These are phyloP conservation scores for Osmerus eperlanus DNA, from an alignment of 2,113 vertebrate species.

Conservation along the genomic window DNA sequence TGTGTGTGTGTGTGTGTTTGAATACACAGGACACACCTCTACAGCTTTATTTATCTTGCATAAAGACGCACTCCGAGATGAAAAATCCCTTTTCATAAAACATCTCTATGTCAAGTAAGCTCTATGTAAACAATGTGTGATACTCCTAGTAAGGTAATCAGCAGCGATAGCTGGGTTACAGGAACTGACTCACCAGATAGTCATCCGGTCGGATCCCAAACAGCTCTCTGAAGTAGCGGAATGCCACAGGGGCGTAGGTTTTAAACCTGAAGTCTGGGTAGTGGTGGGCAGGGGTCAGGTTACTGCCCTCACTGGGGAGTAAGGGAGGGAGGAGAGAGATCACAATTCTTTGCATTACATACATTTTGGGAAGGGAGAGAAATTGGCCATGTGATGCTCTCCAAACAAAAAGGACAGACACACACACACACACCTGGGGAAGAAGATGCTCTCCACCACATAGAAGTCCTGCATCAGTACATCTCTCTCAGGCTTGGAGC, in stretches of 20 bases:
- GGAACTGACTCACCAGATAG: conserved; percentile 82
- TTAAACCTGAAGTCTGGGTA: conserved; percentile 98
- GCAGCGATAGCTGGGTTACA: background rate
- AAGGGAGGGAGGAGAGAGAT: conserved; percentile 1
- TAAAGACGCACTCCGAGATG: background rate
- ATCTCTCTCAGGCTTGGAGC: conserved; percentile 97
- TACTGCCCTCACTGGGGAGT: conserved; percentile 89
- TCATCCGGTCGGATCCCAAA: conserved; percentile 98
- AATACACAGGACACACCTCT: background rate
- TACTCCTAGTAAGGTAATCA: background rate
- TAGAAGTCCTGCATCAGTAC: conserved; percentile 99
- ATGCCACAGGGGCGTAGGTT: conserved; percentile 94
- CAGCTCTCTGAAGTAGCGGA: conserved; percentile 96
- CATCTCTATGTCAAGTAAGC: background rate
- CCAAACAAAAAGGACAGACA: background rate
- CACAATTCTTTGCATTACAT: background rate
- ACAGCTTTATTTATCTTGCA: background rate
- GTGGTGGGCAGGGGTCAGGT: conserved; percentile 95
- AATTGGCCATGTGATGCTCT: background rate
- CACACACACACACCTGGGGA: conserved; percentile 80
- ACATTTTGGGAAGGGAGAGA: background rate
- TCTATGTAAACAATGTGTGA: background rate
- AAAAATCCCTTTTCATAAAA: too few relatives aligned
- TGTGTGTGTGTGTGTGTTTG: conserved; percentile 6
- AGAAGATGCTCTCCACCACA: conserved; percentile 97